Evolutionary conservation across 2,888 invertebrate genomes (phyloP), one percentile per base, ranked within the genome.

Genomic region (Oxycera nigricornis): DNA sequence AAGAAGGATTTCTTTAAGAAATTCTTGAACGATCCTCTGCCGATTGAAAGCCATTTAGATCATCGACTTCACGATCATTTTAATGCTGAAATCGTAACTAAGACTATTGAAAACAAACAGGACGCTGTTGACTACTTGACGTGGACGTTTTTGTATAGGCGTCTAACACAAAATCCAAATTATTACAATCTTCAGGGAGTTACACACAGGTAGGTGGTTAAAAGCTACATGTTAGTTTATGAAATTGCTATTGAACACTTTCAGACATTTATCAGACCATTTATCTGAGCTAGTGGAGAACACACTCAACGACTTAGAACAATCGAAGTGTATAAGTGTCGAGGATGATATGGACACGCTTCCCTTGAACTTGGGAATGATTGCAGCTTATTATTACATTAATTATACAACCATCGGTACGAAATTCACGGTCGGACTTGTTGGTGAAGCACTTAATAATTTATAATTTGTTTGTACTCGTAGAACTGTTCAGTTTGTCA

Each of bases 1-100:
- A 99, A 98, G 86, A 98, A 98, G 86, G 97, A 98, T 80, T 98
- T 97, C 89, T 98, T 96, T 87, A 96, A 97, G 82, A 99, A 99
- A 84, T 95, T 99, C 84, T 88, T 99, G 67, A 97, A 96, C 83
- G 98, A 99, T 83, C 97, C 98, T 0, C 85, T 99, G 74, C 98
- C 98, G 0, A 92, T 98, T 0, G 98, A 98, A 88, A 98, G 97
- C 78, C 98, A 99, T 85, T 87, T 99, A 79, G 98, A 99, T 87
- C 98, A 98, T 82, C 91, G 96, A 77, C 89, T 99, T 1, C 98
- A 99, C 85, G 99, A 99, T 87, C 99, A 99, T 86, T 97, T 99
- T 85, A 99, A 99, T 87, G 99, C 99, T 0, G 99, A 99, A 87
- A 97, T 99, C 73, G 98, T 99, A 0, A 99, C 99, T 0, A 98